Percentiles rank a stretch among this genome's conserved stretches.
phyloP scores from a whole-genome alignment of 2,888 invertebrate species.

The Scrobipalpa atriplicella region DNA sequence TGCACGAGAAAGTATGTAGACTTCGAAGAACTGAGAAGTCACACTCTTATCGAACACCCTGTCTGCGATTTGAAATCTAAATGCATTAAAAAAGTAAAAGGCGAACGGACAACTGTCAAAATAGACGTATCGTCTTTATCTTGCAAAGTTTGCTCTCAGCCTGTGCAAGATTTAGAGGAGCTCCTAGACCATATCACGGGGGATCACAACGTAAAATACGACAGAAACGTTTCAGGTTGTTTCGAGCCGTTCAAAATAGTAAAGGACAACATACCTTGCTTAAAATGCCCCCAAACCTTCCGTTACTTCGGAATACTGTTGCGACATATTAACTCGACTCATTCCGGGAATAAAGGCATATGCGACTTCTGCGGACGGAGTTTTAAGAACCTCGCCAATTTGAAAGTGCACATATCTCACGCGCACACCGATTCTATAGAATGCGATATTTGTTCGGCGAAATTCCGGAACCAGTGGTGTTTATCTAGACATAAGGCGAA shows the following conservation, averaged over 20 bases:
- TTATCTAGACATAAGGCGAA: slow-evolving; percentile 69
- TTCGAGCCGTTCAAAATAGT: slow-evolving; percentile 65
- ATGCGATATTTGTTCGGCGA: slow-evolving; percentile 62
- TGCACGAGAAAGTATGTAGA: slow-evolving; percentile 66
- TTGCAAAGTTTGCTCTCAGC: slow-evolving; percentile 60
- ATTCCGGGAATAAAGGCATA: slow-evolving; percentile 68
- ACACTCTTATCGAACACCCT: slow-evolving; percentile 62
- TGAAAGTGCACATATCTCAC: slow-evolving; percentile 66
- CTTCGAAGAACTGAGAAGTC: slow-evolving; percentile 64
- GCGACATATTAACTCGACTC: slow-evolving; percentile 68
- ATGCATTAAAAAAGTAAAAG: slow-evolving; percentile 69
- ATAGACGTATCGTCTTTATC: slow-evolving; percentile 61
- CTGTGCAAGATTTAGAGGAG: slow-evolving; percentile 52
- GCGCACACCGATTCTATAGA: slow-evolving; percentile 64
- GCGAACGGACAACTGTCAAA: slow-evolving; percentile 65
- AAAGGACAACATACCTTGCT: slow-evolving; percentile 71
- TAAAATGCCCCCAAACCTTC: slow-evolving; percentile 61
- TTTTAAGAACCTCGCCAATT: slow-evolving; percentile 62
- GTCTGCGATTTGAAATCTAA: slow-evolving; percentile 65
- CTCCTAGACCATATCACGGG: slow-evolving; percentile 66
- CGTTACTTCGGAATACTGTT: slow-evolving; percentile 66
- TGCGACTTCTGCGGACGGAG: slow-evolving; percentile 72
- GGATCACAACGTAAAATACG: slow-evolving; percentile 65
- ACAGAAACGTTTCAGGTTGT: slow-evolving; percentile 59
- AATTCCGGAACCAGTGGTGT: slow-evolving; percentile 69